A percentile compares a stretch with the other conserved stretches of the same genome.
Conservation (phyloP, 2,888 invertebrate species). For the Luperina nickerlii region DNA sequence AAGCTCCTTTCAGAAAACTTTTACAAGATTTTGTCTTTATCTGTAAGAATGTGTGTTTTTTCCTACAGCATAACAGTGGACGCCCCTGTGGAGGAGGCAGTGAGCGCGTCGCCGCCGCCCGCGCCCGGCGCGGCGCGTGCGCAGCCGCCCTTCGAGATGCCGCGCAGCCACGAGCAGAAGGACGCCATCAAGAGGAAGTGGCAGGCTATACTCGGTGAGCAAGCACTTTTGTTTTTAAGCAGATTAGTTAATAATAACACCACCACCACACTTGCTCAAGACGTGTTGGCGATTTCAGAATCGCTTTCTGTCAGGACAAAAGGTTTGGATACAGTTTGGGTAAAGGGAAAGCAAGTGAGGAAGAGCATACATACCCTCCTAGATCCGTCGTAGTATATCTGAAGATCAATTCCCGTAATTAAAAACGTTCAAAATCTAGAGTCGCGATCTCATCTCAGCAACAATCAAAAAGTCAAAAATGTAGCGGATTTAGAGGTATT, state of each 20-base stretch:
- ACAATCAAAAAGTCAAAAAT: no score
- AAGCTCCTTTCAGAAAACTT: not conserved
- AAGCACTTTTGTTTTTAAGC: not conserved
- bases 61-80: constrained; percentile 67
- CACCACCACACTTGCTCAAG: not conserved
- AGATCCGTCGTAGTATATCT: not conserved
- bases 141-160: constrained; percentile 86
- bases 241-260: not conserved
- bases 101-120: constrained; percentile 69
- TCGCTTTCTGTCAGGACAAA: not conserved
- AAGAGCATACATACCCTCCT: not conserved
- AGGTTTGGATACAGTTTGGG: not conserved
- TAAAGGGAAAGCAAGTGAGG: not conserved
- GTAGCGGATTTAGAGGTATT: no score
- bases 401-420: not conserved
- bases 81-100: constrained; percentile 70
- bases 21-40: not conserved
- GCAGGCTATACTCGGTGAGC: constrained; percentile 91
- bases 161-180: constrained; percentile 93
- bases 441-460: no score
- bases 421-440: no score
- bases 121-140: constrained; percentile 71
- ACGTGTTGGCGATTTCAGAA: not conserved
- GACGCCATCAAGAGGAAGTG: constrained; percentile 95
- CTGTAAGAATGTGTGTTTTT: not conserved